These are phyloP conservation scores for Lepidurus arcticus DNA, from an alignment of 1,140 invertebrate genomes.

Conservation along the genomic window DNA sequence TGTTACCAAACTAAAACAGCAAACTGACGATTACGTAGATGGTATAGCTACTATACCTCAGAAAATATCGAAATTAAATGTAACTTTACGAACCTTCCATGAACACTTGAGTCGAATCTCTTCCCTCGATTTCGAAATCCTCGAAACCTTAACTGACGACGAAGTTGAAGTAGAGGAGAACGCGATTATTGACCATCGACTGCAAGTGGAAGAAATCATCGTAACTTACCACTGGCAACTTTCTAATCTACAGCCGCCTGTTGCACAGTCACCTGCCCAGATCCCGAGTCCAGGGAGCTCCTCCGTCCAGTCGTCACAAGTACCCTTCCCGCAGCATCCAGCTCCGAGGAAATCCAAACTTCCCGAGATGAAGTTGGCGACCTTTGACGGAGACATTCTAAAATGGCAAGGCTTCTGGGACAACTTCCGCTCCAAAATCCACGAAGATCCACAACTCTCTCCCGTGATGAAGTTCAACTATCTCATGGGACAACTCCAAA, in stretches of 20 bases:
- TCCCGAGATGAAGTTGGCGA: too few relatives aligned
- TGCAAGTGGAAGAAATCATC: neutral
- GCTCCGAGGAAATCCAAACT: neutral
- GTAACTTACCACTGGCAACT: neutral
- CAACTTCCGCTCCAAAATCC: neutral
- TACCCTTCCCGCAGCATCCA: neutral
- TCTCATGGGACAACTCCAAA: neutral
- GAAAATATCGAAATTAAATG: neutral
- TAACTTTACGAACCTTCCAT: neutral
- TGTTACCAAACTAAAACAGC: neutral
- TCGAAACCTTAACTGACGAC: neutral
- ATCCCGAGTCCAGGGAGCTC: neutral
- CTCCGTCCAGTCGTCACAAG: neutral
- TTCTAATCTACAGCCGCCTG: neutral
- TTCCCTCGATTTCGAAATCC: neutral
- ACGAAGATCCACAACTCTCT: neutral
- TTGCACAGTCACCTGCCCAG: neutral
- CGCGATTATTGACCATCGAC: neutral
- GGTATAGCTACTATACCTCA: neutral
- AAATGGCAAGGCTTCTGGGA: neutral
- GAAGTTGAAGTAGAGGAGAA: neutral
- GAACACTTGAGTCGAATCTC: neutral
- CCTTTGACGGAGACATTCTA: neutral
- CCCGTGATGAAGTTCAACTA: neutral
- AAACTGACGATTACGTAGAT: neutral